These are phyloP conservation scores for Antheraea pernyi DNA, from an alignment of 1,140 invertebrate species.

Conservation along the genomic window DNA sequence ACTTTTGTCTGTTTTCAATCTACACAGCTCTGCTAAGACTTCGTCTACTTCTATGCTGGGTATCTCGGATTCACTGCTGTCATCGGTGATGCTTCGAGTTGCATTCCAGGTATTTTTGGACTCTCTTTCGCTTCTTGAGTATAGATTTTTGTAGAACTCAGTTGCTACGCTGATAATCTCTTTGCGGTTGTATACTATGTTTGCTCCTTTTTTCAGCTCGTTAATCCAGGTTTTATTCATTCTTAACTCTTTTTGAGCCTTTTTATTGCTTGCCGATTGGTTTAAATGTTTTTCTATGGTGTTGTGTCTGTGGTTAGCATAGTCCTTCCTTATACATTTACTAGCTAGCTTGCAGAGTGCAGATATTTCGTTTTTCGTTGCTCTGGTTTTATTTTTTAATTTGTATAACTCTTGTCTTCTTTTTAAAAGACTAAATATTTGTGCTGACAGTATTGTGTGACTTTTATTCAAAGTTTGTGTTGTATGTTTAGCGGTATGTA, in stretches of 20 bases:
- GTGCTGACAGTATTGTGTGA: no score
- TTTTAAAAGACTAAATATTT: no score
- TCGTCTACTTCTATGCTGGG: constrained; percentile 1
- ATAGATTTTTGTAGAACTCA: no score
- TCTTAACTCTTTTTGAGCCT: not conserved
- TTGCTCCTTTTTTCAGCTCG: not conserved
- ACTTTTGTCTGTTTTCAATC: constrained; percentile 9
- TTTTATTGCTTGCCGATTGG: not conserved
- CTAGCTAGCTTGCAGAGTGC: no score
- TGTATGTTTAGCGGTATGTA: no score
- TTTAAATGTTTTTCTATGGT: not conserved
- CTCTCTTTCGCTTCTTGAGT: not conserved
- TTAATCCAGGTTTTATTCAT: constrained; percentile 4
- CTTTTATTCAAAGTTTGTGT: no score
- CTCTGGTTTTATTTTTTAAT: not conserved
- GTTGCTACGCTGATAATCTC: not conserved
- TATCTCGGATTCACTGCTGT: not conserved
- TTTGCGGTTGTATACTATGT: not conserved
- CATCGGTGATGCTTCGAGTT: not conserved
- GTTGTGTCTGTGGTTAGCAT: no score
- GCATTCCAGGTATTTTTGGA: not conserved
- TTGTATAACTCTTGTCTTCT: not conserved
- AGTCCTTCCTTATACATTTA: no score
- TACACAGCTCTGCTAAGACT: not conserved
- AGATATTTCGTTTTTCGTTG: not conserved